phyloP scores from a whole-genome alignment of 2,113 vertebrate species.

The Rafetus swinhoei region DNA sequence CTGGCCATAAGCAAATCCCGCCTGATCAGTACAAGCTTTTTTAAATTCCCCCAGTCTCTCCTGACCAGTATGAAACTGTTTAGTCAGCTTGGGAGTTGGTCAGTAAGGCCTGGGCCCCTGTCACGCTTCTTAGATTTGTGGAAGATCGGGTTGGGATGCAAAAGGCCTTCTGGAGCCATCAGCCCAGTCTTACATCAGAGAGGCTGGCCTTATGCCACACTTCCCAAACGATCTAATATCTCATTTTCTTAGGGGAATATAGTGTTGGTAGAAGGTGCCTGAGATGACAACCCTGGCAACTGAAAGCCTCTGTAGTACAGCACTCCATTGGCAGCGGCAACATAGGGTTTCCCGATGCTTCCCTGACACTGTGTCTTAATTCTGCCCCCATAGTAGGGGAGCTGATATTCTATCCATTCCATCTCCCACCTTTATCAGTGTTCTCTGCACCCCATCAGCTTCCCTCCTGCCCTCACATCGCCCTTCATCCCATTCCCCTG shows the following conservation, averaged over 20 bases:
- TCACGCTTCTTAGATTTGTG: not conserved
- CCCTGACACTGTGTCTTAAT: not conserved
- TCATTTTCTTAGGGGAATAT: not conserved
- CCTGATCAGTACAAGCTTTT: not conserved
- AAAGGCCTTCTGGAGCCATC: not conserved
- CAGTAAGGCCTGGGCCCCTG: not conserved
- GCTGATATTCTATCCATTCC: no score
- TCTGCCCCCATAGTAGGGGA: not conserved
- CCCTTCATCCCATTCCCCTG: no score
- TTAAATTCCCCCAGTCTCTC: not conserved
- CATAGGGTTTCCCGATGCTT: not conserved
- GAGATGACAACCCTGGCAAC: not conserved
- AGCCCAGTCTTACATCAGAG: not conserved
- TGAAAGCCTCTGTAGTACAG: not conserved
- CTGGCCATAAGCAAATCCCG: constrained; percentile 22
- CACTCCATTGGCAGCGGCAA: not conserved
- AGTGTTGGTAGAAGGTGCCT: not conserved
- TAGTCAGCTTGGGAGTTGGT: constrained; percentile 12
- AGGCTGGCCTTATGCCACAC: fast-evolving
- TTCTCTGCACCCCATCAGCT: no score
- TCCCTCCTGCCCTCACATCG: no score
- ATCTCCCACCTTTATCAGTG: no score
- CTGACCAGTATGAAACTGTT: constrained; percentile 26
- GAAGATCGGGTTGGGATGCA: not conserved
- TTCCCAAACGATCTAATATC: not conserved